Evolutionary conservation across 2,888 invertebrate genomes (phyloP).

Genomic region (Torymus aiolomorphi): DNA sequence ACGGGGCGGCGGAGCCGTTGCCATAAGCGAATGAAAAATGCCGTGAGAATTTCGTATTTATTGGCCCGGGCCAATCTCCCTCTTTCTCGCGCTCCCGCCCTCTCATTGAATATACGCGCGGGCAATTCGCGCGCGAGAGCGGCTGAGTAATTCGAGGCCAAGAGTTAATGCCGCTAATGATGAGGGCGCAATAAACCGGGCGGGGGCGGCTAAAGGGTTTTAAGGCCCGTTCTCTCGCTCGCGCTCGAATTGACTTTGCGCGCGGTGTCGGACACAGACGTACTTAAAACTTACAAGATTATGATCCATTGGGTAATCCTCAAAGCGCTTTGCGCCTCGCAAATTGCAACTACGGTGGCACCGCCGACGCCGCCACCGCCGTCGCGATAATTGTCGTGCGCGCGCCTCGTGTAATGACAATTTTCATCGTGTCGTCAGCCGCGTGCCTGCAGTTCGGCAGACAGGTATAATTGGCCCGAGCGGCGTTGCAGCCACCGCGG

Average conservation of each 20-base stretch:
- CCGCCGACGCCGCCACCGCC: conserved; percentile 66
- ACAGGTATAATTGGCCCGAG: conserved; percentile 65
- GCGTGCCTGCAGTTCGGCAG: conserved; percentile 56
- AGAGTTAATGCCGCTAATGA: neutral
- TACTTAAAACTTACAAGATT: conserved; percentile 74
- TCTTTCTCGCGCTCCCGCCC: neutral
- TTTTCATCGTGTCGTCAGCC: conserved; percentile 72
- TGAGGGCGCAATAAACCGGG: neutral
- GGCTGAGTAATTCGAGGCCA: no score
- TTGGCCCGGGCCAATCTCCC: conserved; percentile 6
- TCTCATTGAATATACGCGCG: conserved; percentile 19
- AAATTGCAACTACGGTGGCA: conserved; percentile 68
- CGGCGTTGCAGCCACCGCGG: conserved; percentile 66
- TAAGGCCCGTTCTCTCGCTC: neutral
- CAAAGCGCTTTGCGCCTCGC: conserved; percentile 71
- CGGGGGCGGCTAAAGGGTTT: no score
- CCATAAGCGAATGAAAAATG: conserved; percentile 27
- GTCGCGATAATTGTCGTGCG: conserved; percentile 74
- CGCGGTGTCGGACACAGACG: conserved; percentile 61
- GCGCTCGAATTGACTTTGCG: conserved; percentile 6
- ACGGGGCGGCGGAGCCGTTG: conserved; percentile 52
- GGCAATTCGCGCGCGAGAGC: no score
- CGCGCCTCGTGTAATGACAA: conserved; percentile 72
- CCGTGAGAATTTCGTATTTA: conserved; percentile 20
- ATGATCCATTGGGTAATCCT: conserved; percentile 74